Evolutionary conservation across 2,888 invertebrate species (phyloP).

Genomic region (Scelioninae gen. 1): DNA sequence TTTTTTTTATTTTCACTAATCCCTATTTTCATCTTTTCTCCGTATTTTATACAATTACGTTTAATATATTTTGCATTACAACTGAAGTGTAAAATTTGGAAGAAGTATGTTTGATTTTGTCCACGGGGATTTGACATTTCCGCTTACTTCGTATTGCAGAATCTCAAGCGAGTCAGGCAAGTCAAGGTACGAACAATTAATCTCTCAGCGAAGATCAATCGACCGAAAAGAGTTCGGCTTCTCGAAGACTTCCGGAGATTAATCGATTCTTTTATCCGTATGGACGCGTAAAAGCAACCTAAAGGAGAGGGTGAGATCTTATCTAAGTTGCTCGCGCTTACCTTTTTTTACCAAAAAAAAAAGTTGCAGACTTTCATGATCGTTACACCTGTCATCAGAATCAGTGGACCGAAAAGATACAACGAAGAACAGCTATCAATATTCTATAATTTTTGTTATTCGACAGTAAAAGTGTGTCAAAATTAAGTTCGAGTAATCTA

Average conservation of each 20-base stretch:
- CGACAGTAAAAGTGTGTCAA: background rate
- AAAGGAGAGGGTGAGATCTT: conserved; percentile 55
- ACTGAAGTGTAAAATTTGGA: too few species aligned
- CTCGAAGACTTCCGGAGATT: conserved; percentile 68
- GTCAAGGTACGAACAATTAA: conserved; percentile 69
- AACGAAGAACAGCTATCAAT: background rate
- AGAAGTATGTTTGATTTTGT: conserved; percentile 38
- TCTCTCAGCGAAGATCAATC: conserved; percentile 70
- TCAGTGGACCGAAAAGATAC: conserved; percentile 37
- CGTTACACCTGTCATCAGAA: conserved; percentile 59
- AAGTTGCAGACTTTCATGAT: conserved; percentile 27
- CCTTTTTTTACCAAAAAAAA: conserved; percentile 39
- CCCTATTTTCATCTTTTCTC: too few species aligned
- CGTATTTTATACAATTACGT: too few species aligned
- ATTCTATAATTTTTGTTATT: conserved; percentile 10
- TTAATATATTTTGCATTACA: too few species aligned
- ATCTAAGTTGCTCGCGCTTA: conserved; percentile 51
- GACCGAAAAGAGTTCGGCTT: conserved; percentile 69
- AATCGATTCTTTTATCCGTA: conserved; percentile 71
- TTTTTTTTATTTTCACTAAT: too few species aligned
- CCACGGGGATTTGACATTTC: conserved; percentile 67
- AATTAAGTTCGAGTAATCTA: background rate
- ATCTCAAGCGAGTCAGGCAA: conserved; percentile 53
- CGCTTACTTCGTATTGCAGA: conserved; percentile 56
- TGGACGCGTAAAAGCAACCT: conserved; percentile 48